These are phyloP conservation scores for Silvanus unidentatus DNA, from an alignment of 2,888 invertebrate species.

Conservation along the genomic window DNA sequence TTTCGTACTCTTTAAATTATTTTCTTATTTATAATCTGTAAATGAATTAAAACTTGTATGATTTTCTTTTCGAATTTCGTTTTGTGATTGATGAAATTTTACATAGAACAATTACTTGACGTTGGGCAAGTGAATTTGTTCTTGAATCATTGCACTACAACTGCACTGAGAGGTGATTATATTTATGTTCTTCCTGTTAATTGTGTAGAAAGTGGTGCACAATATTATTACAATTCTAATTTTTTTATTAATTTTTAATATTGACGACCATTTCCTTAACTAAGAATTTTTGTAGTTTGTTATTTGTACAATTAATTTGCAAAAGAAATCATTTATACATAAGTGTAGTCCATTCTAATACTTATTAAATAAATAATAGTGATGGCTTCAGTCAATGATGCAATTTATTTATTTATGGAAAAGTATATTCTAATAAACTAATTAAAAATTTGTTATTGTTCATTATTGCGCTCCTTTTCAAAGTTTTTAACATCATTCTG, in stretches of 20 bases:
- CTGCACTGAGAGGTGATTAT: neutral
- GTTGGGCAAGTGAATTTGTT: conserved; percentile 20
- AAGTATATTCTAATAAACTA: conserved; percentile 47
- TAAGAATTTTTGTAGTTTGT: no score
- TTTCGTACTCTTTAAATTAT: no score
- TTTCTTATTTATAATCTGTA: no score
- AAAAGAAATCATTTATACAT: no score
- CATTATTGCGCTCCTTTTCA: no score
- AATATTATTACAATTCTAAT: neutral
- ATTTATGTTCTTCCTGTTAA: neutral
- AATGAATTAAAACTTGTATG: no score
- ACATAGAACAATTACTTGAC: conserved; percentile 17
- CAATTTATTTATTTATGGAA: conserved; percentile 45
- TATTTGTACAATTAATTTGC: no score
- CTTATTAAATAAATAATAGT: conserved; percentile 33
- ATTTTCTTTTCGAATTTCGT: conserved; percentile 16
- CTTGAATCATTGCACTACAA: neutral
- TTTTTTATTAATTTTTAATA: neutral
- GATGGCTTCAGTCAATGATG: conserved; percentile 43
- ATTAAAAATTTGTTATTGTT: conserved; percentile 21
- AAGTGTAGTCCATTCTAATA: no score
- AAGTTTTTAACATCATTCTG: no score
- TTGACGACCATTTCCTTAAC: neutral
- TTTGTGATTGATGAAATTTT: conserved; percentile 11
- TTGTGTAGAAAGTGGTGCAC: conserved; percentile 2